phyloP scores from a whole-genome alignment of 1,140 invertebrate species.

The Drosophila repleta region DNA sequence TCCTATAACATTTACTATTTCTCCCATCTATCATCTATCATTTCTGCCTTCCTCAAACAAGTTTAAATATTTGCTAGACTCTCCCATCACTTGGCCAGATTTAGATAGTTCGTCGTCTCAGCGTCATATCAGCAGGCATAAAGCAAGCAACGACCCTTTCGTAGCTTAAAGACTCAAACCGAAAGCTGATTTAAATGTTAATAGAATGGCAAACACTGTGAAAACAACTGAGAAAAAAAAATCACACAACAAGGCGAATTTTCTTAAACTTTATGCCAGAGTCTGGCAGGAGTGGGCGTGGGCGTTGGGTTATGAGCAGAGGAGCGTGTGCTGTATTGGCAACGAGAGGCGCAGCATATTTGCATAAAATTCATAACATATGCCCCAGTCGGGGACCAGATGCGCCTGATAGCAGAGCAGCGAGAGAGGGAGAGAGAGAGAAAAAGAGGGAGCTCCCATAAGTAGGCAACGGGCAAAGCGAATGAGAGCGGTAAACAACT shows the following conservation, averaged over 20 bases:
- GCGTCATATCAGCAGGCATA: too few relatives aligned
- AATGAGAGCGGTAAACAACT: slow-evolving; percentile 41
- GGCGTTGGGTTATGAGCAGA: too few relatives aligned
- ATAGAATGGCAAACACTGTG: slow-evolving; percentile 36
- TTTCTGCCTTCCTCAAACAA: too few relatives aligned
- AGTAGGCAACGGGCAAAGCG: slow-evolving; percentile 26
- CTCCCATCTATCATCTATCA: too few relatives aligned
- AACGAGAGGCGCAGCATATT: slow-evolving; percentile 51
- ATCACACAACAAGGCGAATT: slow-evolving; percentile 49
- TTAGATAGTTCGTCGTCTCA: too few relatives aligned
- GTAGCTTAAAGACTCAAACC: slow-evolving; percentile 5
- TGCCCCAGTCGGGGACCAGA: slow-evolving; percentile 40
- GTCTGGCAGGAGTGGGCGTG: too few relatives aligned
- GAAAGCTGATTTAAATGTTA: slow-evolving; percentile 63
- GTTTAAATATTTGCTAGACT: too few relatives aligned
- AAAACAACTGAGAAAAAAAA: slow-evolving; percentile 27
- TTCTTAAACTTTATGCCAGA: slow-evolving; percentile 39
- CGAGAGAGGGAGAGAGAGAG: background rate
- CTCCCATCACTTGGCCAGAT: too few relatives aligned
- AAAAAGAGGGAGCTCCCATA: slow-evolving; percentile 2
- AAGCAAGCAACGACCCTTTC: background rate
- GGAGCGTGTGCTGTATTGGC: background rate
- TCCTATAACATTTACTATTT: too few relatives aligned
- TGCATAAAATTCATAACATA: slow-evolving; percentile 74
- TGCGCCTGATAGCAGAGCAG: background rate